Evolutionary conservation across 2,888 invertebrate genomes (phyloP), one percentile per base, ranked within the genome.

Genomic region (Hyposoter dolosus): DNA sequence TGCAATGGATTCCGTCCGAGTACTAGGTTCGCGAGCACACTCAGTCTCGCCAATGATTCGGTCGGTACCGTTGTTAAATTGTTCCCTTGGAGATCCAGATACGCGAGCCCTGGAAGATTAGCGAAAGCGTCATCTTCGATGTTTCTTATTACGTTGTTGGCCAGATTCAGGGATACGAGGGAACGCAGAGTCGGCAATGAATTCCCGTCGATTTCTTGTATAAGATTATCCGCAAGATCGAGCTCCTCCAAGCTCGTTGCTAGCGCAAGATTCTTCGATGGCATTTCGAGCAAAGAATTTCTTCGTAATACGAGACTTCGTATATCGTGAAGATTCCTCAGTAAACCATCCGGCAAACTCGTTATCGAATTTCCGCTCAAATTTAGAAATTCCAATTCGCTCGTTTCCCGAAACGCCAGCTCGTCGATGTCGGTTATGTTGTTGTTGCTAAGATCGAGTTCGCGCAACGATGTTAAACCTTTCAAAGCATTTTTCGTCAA

Each of bases 11-110:
- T 98, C 88, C 97, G 96, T 93, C 97, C 97, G 91, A 98, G 95
- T 91, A 96, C 96, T 89, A 98, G 95, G 93, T 96, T 96, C 85
- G 96, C 96, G 90, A 98, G 95, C 93, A 97, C 97, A 86, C 96
- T 96, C 92, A 98, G 95, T 94, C 97, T 97, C 47, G 97, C 96
- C 86, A 98, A 95, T 85, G 97, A 96, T 84, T 95, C 95, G 71
- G 97, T 97, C 88, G 98, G 98, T 89, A 98, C 95, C 68, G 95
- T 95, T 90, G 97, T 97, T 92, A 98, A 95, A 93, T 97, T 97
- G 94, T 98, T 98, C 93, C 97, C 97, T 88, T 97, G 96, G 87
- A 98, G 94, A 94, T 97, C 97, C 90, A 98, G 95, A 90, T 96
- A 95, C 86, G 96, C 96, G 69, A 98, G 94, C 69, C 96, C 96